Evolutionary conservation across 2,797 vertebrate genomes (phyloP).

Genomic region (Spinus pinus): DNA sequence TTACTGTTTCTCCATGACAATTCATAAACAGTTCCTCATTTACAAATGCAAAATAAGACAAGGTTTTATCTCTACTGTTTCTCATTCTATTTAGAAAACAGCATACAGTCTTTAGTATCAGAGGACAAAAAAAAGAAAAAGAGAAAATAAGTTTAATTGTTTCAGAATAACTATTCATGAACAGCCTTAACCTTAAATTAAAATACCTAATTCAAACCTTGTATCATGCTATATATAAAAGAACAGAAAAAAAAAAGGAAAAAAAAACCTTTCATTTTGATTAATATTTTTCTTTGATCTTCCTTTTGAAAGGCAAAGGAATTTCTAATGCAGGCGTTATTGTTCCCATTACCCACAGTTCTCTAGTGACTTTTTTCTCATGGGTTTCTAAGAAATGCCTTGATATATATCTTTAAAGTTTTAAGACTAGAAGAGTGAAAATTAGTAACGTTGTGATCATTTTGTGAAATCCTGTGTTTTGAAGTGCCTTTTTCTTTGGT

Average conservation of each 20-base stretch:
- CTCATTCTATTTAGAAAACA: not conserved
- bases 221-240: not conserved
- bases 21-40: not conserved
- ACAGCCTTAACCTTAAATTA: not conserved
- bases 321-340: not conserved
- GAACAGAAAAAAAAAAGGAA: not conserved
- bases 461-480: not conserved
- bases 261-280: not conserved
- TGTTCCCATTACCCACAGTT: not conserved
- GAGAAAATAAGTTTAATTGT: not conserved
- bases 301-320: not conserved
- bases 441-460: not conserved
- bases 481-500: not conserved
- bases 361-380: not conserved
- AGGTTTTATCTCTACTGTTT: not conserved
- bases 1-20: not conserved
- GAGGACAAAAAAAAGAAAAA: no score
- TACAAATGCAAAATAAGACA: not conserved
- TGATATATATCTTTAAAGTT: not conserved
- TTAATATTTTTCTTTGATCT: slow-evolving; percentile 36
- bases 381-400: not conserved
- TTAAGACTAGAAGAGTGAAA: not conserved
- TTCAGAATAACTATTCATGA: not conserved
- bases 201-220: not conserved
- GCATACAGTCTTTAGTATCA: not conserved